Percentiles rank a stretch among this genome's conserved stretches.
Conservation (phyloP, 2,113 vertebrate species). For the Petrocephalus microphthalmus region DNA sequence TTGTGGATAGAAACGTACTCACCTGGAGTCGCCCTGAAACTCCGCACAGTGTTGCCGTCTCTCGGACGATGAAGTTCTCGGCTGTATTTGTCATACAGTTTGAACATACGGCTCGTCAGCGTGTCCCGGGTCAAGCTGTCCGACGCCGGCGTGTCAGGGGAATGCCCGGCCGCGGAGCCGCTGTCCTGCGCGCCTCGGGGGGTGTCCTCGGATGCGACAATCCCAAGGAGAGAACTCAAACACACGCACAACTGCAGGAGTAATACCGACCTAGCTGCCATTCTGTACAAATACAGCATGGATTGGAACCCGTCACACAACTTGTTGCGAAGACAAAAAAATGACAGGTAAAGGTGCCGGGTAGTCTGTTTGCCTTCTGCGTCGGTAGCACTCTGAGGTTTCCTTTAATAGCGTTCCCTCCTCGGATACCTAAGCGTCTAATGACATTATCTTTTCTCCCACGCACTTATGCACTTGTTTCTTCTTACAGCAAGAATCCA, state of each 20-base stretch:
- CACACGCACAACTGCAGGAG: constrained; percentile 38
- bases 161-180: constrained; percentile 15
- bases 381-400: background rate
- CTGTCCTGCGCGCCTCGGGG: constrained; percentile 26
- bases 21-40: constrained; percentile 76
- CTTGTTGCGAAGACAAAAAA: background rate
- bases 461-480: constrained; percentile 43
- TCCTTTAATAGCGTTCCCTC: background rate
- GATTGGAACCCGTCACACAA: background rate
- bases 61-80: constrained; percentile 59
- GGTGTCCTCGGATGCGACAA: constrained; percentile 19
- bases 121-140: constrained; percentile 57
- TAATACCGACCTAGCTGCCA: constrained; percentile 41
- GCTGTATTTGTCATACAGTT: constrained; percentile 80
- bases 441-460: background rate
- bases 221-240: constrained; percentile 31
- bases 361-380: background rate
- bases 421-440: background rate
- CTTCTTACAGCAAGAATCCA: constrained; percentile 42
- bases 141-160: constrained; percentile 28
- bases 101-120: constrained; percentile 76
- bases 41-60: constrained; percentile 81
- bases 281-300: constrained; percentile 24
- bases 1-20: constrained; percentile 42
- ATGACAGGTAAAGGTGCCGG: background rate